These are phyloP conservation scores for Mythimna lalbum DNA, from an alignment of 2,888 invertebrate genomes.

Conservation along the genomic window DNA sequence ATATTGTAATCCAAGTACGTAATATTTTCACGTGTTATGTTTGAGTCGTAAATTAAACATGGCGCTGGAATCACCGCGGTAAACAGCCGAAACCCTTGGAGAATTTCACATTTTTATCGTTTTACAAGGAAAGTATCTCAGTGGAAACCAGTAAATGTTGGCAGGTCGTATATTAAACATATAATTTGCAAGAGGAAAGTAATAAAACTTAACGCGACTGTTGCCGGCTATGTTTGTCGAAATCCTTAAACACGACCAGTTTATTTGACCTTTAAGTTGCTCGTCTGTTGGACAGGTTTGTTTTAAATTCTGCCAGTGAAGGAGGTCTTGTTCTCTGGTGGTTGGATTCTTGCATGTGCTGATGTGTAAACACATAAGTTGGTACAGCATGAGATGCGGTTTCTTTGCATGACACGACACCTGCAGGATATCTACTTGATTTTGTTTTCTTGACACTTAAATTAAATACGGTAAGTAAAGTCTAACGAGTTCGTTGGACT, in stretches of 20 bases:
- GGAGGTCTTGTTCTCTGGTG: conserved; percentile 73
- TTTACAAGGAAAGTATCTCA: conserved; percentile 78
- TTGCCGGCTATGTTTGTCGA: conserved; percentile 83
- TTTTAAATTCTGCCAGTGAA: conserved; percentile 42
- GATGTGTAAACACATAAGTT: conserved; percentile 87
- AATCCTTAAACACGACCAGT: conserved; percentile 80
- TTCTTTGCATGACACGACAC: conserved; percentile 80
- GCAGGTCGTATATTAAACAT: conserved; percentile 79
- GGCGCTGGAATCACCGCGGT: conserved; percentile 65
- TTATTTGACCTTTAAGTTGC: conserved; percentile 68
- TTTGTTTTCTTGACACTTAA: conserved; percentile 62
- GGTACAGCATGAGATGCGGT: conserved; percentile 76
- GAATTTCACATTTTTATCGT: conserved; percentile 80
- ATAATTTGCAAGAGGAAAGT: conserved; percentile 87
- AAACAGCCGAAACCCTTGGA: conserved; percentile 70
- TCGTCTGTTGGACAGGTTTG: conserved; percentile 40
- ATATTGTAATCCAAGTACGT: conserved; percentile 42
- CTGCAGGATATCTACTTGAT: conserved; percentile 70
- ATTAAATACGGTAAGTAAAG: conserved; percentile 56
- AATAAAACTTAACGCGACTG: conserved; percentile 88
- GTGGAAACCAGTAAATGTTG: conserved; percentile 65
- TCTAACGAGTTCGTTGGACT: conserved; percentile 31
- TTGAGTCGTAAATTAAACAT: conserved; percentile 66
- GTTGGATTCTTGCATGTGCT: conserved; percentile 80
- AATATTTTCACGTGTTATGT: conserved; percentile 42